Base-by-base conservation (phyloP, 2,888 invertebrate genomes). In the Drosophila histrio region DNA sequence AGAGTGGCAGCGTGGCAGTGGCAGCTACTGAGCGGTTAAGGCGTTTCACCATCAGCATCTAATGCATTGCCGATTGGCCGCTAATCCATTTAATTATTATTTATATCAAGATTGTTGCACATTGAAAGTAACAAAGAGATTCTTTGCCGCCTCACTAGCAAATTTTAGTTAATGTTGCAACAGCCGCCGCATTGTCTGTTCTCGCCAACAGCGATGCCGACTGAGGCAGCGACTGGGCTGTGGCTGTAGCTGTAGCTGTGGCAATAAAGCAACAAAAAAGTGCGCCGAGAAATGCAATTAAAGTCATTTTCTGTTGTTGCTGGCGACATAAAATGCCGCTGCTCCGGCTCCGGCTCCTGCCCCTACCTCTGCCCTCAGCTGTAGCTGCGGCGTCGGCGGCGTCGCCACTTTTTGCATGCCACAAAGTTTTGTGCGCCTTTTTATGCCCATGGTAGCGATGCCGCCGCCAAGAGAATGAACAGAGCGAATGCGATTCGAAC, bases 271-370 rank as follows among this genome's bases (percentile, higher is more conserved):
- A 53, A 66, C 80, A 79, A 86, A 86, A 86, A 79, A 73, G 85
- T 88, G 78, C 78, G 77, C 74, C 72, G 88, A 88, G 89, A 89
- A 89, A 89, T 89, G 89, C 90, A 90, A 89, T 89, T 90, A 89
- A 90, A 89, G 87, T 88, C 90, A 86, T 89, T 89, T 87, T 88
- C 87, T 79, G 82, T 68, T 85, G 85, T 85, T 81, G 85, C 82
- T 84, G 83, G 89, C 89, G 89, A 85, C 89, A 85, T 88, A 87
- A 84, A 84, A 87, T 85, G 85, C 87, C 71, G 77, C 80, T 54
- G 63, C 61, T 32, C 41, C 49, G 41, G 36, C 41, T 21, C 70
- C 26, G 60, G 13, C 67, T 28, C 13, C 52, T 41, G 36, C 49
- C 41, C 26, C 49, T 41, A 32, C 64, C 72, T 61, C 80, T 43